phyloP scores from a whole-genome alignment of 2,888 invertebrate species.

The Cecidostiba fungosa region DNA sequence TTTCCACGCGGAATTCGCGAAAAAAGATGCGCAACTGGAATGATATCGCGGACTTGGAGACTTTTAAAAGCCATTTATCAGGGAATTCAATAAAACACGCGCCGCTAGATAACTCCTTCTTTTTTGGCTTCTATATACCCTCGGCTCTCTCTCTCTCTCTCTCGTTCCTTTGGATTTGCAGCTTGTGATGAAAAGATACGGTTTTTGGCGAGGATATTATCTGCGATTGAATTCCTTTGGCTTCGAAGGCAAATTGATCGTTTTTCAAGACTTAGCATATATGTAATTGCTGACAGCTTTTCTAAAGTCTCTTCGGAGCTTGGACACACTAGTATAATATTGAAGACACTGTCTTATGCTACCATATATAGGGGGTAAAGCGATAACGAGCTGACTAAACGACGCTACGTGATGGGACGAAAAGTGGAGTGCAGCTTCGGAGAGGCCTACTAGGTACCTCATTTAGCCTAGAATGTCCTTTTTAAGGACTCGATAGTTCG shows the following conservation, averaged over 20 bases:
- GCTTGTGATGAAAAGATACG: background rate
- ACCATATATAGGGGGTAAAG: background rate
- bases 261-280: no score
- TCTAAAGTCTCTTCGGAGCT: background rate
- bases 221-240: no score
- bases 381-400: conserved; percentile 53
- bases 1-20: background rate
- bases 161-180: conserved; percentile 41
- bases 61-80: conserved; percentile 58
- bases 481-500: background rate
- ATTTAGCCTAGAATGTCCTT: background rate
- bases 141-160: conserved; percentile 1
- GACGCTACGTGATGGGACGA: conserved; percentile 40
- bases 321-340: no score
- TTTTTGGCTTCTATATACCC: no score
- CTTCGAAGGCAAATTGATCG: no score
- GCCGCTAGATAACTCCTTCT: background rate
- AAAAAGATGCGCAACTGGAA: conserved; percentile 19
- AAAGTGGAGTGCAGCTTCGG: background rate
- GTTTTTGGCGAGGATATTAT: no score
- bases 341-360: background rate
- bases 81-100: conserved; percentile 46
- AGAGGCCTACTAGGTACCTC: conserved; percentile 10
- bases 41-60: background rate
- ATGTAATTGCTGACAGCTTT: no score